Evolutionary conservation across 30 jellyfish, hydroid and myxozoan genomes (phyloP).

Genomic region (Turritopsis rubra): DNA sequence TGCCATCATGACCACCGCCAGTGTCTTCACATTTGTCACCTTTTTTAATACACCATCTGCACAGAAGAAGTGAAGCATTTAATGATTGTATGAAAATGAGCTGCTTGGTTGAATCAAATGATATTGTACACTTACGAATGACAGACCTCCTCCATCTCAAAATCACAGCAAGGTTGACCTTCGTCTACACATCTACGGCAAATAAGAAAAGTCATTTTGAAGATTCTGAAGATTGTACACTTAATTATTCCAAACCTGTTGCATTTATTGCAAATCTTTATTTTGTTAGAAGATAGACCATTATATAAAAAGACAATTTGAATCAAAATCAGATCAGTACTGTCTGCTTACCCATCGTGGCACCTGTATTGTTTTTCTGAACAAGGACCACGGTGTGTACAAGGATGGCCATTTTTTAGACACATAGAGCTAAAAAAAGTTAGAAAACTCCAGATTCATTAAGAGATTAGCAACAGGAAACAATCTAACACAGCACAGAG

Average conservation of each 20-base stretch:
- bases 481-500: no score
- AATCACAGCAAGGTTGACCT: background rate
- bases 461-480: background rate
- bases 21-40: background rate
- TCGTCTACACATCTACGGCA: background rate
- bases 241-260: no score
- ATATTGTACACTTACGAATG: background rate
- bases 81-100: background rate
- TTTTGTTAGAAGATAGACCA: no score
- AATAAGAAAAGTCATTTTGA: no score
- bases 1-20: background rate
- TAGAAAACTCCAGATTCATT: no score
- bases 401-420: background rate
- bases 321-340: no score
- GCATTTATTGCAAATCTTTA: no score
- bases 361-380: background rate
- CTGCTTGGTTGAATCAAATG: background rate
- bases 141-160: background rate
- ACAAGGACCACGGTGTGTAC: background rate
- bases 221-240: no score
- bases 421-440: background rate
- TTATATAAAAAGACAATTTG: no score
- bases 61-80: background rate
- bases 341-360: background rate
- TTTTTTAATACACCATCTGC: background rate